Conservation (phyloP, 53 echinoderm and acorn worm genomes). For the Temnopleurus reevesii region DNA sequence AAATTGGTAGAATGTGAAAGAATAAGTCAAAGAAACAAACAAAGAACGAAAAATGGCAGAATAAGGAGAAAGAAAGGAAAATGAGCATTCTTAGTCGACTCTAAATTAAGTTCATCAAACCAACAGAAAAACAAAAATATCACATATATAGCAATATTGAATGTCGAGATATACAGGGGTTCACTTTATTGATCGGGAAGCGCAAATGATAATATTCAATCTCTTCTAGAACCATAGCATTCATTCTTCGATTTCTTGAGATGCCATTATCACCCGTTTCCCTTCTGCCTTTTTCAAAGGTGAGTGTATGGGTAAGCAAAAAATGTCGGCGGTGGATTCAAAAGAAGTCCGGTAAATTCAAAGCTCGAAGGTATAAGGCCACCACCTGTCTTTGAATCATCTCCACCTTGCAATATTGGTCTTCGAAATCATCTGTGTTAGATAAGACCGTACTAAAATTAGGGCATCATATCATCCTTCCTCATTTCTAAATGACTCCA, state of each 20-base stretch:
- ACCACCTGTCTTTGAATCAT: not conserved
- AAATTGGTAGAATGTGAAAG: no score
- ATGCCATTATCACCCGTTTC: slow-evolving; percentile 28
- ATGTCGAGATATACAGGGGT: no score
- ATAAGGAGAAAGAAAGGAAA: no score
- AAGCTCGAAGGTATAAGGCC: not conserved
- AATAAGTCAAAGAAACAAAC: no score
- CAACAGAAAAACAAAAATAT: no score
- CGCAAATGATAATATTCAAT: slow-evolving; percentile 32
- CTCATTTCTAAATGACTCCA: not conserved
- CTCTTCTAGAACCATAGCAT: slow-evolving; percentile 3
- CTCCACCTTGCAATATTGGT: not conserved
- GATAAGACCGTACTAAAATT: not conserved
- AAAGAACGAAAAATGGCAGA: no score
- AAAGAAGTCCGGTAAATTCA: not conserved
- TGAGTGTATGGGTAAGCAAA: not conserved
- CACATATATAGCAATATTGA: no score
- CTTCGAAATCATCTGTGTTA: not conserved
- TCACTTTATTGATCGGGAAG: not conserved
- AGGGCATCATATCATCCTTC: not conserved
- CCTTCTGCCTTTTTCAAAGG: not conserved
- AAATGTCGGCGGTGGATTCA: slow-evolving; percentile 19
- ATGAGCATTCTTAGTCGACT: no score
- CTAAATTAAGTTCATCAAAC: no score
- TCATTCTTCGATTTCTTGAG: slow-evolving; percentile 13